Base-by-base conservation (phyloP, 2,113 vertebrate species). In the Hystrix brachyura region DNA sequence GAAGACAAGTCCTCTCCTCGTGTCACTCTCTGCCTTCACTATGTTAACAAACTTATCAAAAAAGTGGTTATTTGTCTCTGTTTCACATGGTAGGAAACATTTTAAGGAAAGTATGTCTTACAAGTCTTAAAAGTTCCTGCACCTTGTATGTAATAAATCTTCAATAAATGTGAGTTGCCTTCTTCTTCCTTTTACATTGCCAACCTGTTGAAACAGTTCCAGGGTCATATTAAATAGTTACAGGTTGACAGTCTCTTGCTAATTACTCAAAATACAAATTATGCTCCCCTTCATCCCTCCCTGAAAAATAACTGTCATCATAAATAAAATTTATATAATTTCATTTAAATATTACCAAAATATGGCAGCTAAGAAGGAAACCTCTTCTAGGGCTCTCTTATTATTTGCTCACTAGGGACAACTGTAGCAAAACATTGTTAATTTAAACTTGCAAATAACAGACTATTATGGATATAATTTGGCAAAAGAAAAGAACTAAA, bases 401-500 rank as follows among this genome's bases (percentile, higher is more conserved):
- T 64, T 94, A 48, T 43, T 79, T 92, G 53, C 53, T 92, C 71
- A 60, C 34, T 87, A 90, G 94, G 25, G 46, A 82, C 48, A 87
- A 72, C 7, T 48, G 46, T 0, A 62, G 34, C n/a, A 67, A 88
- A n/a, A 95, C 3, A 65, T 32, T 27, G 7, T 6, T 53, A 8
- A 57, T 92, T 94, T 93, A 86, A 23, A 67, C 88, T 72, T 92
- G 55, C 19, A 96, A 83, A 83, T 69, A 78, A 93, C 78, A 92
- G 79, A 87, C 34, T 84, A 74, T 59, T 74, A 87, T 60, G 65
- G 65, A 62, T 38, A 78, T 80, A 89, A 87, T 72, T 62, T 87
- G 67, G 93, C 78, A 94, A 96, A 95, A 92, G n/a, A 79, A 96
- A 94, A 88, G 46, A 51, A 51, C 74, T 55, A 79, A 34, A 79